Evolutionary conservation across 2,888 invertebrate genomes (phyloP).

Genomic region (Sepiola atlantica): DNA sequence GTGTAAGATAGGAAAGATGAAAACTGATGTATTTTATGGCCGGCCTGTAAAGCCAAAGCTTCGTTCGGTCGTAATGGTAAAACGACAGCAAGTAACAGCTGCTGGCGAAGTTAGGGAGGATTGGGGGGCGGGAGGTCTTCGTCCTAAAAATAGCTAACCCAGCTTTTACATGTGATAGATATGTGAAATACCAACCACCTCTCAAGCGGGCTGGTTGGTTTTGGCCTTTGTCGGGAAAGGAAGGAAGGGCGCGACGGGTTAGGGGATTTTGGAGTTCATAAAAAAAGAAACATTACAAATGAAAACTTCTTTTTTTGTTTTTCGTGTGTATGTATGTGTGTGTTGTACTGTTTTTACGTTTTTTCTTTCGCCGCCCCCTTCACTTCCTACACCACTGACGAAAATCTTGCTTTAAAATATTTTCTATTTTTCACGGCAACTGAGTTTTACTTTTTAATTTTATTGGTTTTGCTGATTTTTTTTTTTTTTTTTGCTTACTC

Average conservation of each 20-base stretch:
- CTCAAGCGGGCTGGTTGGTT: neutral
- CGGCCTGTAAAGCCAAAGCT: neutral
- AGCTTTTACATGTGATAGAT: conserved; percentile 12
- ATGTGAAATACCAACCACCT: conserved; percentile 21
- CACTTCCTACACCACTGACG: neutral
- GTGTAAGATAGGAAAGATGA: neutral
- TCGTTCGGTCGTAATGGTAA: neutral
- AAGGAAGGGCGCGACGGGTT: neutral
- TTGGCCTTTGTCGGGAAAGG: neutral
- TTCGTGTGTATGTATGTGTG: neutral
- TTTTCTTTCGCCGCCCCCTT: neutral
- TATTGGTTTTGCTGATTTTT: neutral
- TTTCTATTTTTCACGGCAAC: neutral
- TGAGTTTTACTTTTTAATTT: neutral
- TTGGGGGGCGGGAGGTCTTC: neutral
- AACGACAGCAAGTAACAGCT: conserved; percentile 5
- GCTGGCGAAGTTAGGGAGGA: neutral
- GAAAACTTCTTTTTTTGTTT: neutral
- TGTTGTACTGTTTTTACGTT: neutral
- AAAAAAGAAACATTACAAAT: neutral
- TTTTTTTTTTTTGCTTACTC: neutral
- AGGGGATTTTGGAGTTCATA: too few species aligned
- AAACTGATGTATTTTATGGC: neutral
- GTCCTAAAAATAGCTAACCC: conserved; percentile 1
- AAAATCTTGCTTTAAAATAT: neutral